Base-by-base conservation (phyloP, 2,797 vertebrate species). In the Pangasius djambal region DNA sequence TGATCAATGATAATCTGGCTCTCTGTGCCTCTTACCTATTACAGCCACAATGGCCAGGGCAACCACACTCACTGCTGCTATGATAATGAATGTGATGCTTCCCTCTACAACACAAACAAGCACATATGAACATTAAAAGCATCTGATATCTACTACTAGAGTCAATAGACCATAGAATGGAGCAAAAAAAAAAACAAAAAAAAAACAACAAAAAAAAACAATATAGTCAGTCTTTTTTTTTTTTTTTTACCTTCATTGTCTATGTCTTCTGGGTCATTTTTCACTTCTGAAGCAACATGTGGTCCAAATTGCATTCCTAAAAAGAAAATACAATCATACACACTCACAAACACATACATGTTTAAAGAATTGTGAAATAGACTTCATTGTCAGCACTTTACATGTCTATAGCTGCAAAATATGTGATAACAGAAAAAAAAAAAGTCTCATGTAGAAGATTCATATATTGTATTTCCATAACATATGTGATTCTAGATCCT, bases 21-120 rank as follows among this genome's bases (percentile, higher is more conserved):
- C 10, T 31, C 34, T 85, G 81, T 18, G 61, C 75, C 18, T 91
- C 95, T 94, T 94, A 96, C 96, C 89, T 88, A 90, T 86, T 82
- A 95, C 78, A 0, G 85, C 86, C 28, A 88, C 90, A 16, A 95
- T 79, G 8, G 93, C 92, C 52, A 96, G 92, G 82, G 93, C 86
- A 87, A 95, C 6, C 63, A 93, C 82, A 1, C 89, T 65, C 78
- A 92, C 94, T 1, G 92, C 94, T 59, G 88, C 94, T 4, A 95
- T 52, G 74, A 96, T 91, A 61, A 96, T 65, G 18, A 95, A 93
- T 70, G 94, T 2, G 31, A 90, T 92, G 48, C 88, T 92, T 52
- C 92, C 86, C 85, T 90, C 95, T 96, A 84, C 65, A 91, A 84
- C 59, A 86, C 16, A 81, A 86, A 89, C 6, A 59, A 61, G 44